Evolutionary conservation across 2,888 invertebrate species (phyloP), one percentile per base, ranked within the genome.

Genomic region (Drosophila cyrtoloma): DNA sequence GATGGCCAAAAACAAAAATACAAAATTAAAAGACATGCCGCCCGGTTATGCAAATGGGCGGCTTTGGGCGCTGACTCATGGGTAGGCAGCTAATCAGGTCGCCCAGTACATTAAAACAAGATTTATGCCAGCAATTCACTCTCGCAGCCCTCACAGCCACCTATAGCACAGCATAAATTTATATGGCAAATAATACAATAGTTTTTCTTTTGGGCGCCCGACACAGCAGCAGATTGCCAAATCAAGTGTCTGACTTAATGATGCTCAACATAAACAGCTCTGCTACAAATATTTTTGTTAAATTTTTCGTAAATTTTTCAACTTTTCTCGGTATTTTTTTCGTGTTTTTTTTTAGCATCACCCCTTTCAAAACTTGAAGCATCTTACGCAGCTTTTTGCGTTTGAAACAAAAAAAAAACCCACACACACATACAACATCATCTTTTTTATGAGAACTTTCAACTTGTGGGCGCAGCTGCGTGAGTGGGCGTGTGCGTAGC

Each of bases 221-320:
- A 50, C 66, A 12, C 52, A 60, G 51, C 73, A 70, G 65, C 74
- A 63, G 81, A 88, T 88, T 88, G 91, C 91, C 85, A 88, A 88
- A 88, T 88, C 89, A 89, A 89, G 84, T 87, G 89, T 86, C 84
- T 90, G 72, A 89, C 80, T 87, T 87, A 89, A 87, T 90, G 91
- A 86, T 77, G 78, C 87, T 82, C 83, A 90, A 90, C 89, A 90
- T 86, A 88, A 86, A 86, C 86, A 86, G 81, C 69, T n/a, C 35
- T 28, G 74, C 70, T 65, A 74, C 60, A 69, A 70, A 75, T 66
- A 75, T 73, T 74, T 59, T 61, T 59, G 52, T 66, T 51, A 65
- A 39, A 39, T 30, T 68, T 71, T 81, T 66, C 59, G 47, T 50
- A 70, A 30, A 60, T 60, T 65, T 53, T 74, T 53, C 35, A 10